Conservation (phyloP, 1,140 invertebrate genomes). For the Drosophila pseudoananassae region DNA sequence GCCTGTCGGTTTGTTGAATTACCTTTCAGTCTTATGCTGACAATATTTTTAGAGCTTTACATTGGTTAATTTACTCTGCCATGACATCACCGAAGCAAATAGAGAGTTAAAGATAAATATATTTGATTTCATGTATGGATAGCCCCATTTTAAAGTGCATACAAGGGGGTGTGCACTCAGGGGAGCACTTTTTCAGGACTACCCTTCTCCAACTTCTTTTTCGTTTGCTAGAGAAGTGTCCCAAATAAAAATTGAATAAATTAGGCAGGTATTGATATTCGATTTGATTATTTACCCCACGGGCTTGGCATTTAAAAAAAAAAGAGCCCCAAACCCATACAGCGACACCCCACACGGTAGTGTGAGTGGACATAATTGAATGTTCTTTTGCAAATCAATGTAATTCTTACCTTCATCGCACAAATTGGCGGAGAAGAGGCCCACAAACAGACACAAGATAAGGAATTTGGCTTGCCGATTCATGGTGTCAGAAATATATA, state of each 20-base stretch:
- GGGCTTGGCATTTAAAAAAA: constrained; percentile 26
- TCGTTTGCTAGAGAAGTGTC: constrained; percentile 5
- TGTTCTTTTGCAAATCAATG: constrained; percentile 9
- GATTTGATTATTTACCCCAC: constrained; percentile 15
- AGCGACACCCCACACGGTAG: constrained; percentile 2
- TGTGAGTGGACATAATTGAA: constrained; percentile 22
- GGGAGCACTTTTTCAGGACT: not conserved
- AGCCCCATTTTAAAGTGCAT: not conserved
- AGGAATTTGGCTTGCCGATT: constrained; percentile 70
- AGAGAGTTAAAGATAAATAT: not conserved
- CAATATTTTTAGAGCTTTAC: too few species aligned
- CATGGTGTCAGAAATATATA: constrained; percentile 40
- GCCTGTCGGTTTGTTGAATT: not conserved
- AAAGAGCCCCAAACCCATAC: constrained; percentile 17
- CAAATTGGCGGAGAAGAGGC: constrained; percentile 56
- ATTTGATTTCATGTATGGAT: not conserved
- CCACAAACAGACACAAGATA: constrained; percentile 68
- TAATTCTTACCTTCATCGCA: constrained; percentile 63
- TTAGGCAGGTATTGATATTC: constrained; percentile 38
- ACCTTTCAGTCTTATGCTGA: not conserved
- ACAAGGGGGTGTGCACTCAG: not conserved
- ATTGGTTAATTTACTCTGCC: not conserved
- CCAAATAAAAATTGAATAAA: constrained; percentile 21
- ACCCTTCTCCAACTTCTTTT: not conserved
- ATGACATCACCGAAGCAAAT: not conserved